Conservation (phyloP, 2,888 invertebrate species). For the Papilio demoleus region DNA sequence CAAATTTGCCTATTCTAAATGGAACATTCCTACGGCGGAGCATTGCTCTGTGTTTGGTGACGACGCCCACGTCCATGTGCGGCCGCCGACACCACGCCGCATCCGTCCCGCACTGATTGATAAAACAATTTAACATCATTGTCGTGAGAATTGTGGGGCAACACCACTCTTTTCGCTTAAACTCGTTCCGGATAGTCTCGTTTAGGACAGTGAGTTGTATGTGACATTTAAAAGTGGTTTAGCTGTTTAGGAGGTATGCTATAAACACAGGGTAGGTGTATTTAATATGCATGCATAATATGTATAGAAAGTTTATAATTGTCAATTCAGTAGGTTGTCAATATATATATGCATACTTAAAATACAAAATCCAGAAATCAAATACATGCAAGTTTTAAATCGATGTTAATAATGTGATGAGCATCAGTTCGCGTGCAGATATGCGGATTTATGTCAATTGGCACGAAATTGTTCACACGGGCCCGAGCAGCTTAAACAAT, state of each 20-base stretch:
- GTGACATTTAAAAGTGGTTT: background rate
- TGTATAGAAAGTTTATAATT: no score
- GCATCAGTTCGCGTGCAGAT: constrained; percentile 24
- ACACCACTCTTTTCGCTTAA: constrained; percentile 42
- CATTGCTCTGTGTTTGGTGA: constrained; percentile 48
- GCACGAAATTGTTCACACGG: constrained; percentile 36
- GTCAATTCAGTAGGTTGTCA: no score
- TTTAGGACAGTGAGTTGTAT: constrained; percentile 26
- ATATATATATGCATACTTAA: no score
- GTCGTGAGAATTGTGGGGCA: constrained; percentile 67
- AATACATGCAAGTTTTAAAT: background rate
- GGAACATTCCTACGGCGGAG: constrained; percentile 17
- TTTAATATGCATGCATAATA: no score
- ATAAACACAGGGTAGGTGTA: background rate
- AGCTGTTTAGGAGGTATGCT: background rate
- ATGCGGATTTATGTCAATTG: constrained; percentile 30
- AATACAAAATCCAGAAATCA: background rate
- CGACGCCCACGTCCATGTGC: constrained; percentile 61
- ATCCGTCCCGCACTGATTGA: constrained; percentile 78
- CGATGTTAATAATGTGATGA: constrained; percentile 3
- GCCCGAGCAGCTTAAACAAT: constrained; percentile 21
- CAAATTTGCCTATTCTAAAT: constrained; percentile 23
- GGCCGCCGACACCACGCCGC: constrained; percentile 65
- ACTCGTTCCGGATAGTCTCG: constrained; percentile 38
- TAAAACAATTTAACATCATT: constrained; percentile 77